Evolutionary conservation across 2,888 invertebrate genomes (phyloP).

Genomic region (Eupsilia transversa): DNA sequence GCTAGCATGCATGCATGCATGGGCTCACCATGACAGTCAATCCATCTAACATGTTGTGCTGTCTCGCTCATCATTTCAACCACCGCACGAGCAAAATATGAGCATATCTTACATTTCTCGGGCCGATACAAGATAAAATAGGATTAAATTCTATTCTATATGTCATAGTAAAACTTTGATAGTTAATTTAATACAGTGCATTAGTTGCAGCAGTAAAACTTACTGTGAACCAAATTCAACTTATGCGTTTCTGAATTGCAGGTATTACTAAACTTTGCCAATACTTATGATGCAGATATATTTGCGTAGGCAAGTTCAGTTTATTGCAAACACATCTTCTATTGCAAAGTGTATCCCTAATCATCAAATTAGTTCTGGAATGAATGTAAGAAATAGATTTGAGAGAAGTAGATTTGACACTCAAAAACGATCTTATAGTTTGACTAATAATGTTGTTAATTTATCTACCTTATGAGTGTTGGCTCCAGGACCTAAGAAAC

Average conservation of each 20-base stretch:
- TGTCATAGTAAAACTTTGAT: slow-evolving; percentile 20
- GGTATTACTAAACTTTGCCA: slow-evolving; percentile 21
- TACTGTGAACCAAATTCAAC: slow-evolving; percentile 17
- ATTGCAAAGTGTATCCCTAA: not conserved
- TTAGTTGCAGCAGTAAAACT: slow-evolving; percentile 12
- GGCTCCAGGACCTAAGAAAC: too few species aligned
- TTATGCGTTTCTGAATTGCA: slow-evolving; percentile 24
- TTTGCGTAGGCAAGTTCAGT: slow-evolving; percentile 5
- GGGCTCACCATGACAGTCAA: not conserved
- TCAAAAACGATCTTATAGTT: too few species aligned
- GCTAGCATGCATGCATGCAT: not conserved
- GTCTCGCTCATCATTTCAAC: not conserved
- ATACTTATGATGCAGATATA: slow-evolving; percentile 12
- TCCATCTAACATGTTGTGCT: not conserved
- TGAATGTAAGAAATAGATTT: too few species aligned
- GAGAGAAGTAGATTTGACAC: too few species aligned
- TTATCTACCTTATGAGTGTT: too few species aligned
- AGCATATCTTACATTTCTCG: not conserved
- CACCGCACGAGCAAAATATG: too few species aligned
- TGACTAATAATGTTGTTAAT: too few species aligned
- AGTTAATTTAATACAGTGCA: slow-evolving; percentile 24
- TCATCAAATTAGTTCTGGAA: too few species aligned
- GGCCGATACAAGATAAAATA: not conserved
- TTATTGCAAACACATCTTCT: slow-evolving; percentile 11
- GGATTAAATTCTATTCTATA: not conserved